Conservation (phyloP, 2,113 vertebrate species). For the Eudyptes chrysolophus region DNA sequence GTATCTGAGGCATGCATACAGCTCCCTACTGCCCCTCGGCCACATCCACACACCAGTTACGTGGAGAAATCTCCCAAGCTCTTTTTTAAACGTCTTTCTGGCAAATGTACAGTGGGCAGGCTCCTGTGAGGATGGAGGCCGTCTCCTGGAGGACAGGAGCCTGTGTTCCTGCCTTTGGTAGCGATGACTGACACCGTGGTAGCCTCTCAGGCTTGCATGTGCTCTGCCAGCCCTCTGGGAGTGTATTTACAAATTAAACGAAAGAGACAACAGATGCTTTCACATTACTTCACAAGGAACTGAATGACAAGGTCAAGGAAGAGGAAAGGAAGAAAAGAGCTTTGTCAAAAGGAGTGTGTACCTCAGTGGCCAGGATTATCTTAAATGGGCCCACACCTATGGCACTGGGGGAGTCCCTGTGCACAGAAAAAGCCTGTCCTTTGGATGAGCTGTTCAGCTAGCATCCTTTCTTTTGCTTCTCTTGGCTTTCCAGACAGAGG, state of each 20-base stretch:
- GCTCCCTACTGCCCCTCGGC: accelerated
- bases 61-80: background rate
- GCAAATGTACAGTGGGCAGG: background rate
- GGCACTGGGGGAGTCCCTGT: background rate
- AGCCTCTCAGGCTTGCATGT: background rate
- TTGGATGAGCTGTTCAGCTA: background rate
- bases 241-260: constrained; percentile 13
- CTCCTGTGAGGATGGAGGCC: background rate
- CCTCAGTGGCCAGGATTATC: background rate
- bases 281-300: background rate
- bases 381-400: background rate
- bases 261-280: constrained; percentile 30
- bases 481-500: background rate
- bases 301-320: background rate
- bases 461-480: background rate
- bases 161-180: background rate
- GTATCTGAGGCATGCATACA: accelerated
- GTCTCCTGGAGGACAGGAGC: background rate
- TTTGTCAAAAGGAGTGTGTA: background rate
- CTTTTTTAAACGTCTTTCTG: background rate
- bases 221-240: background rate
- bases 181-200: background rate
- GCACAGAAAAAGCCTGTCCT: background rate
- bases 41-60: background rate
- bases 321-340: background rate